Evolutionary conservation across 2,113 vertebrate species (phyloP).

Genomic region (Artemisiospiza belli): DNA sequence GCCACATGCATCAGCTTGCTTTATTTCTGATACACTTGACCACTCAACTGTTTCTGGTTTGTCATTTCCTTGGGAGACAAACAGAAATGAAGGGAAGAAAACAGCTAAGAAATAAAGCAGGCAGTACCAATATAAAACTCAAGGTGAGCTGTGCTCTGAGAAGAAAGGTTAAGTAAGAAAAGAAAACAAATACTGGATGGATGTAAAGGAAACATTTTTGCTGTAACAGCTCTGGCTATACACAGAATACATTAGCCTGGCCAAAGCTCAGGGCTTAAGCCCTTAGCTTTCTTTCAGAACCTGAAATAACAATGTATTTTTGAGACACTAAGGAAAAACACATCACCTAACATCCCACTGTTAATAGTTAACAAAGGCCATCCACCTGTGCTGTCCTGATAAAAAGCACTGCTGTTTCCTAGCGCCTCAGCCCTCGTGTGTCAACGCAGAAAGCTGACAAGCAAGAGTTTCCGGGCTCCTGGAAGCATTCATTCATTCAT

Average conservation of each 20-base stretch:
- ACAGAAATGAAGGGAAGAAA: neutral
- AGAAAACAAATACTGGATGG: neutral
- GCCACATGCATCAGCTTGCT: neutral
- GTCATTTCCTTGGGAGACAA: slow-evolving; percentile 22
- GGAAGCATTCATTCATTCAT: neutral
- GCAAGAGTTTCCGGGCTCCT: neutral
- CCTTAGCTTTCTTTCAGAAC: neutral
- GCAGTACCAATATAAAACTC: neutral
- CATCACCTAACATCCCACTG: neutral
- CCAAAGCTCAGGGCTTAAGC: neutral
- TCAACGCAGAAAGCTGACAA: neutral
- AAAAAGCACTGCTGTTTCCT: neutral
- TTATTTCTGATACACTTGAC: slow-evolving; percentile 33
- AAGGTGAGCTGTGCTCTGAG: neutral
- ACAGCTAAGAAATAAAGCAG: neutral
- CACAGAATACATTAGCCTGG: neutral
- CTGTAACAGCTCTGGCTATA: neutral
- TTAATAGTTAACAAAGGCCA: neutral
- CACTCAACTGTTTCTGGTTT: slow-evolving; percentile 36
- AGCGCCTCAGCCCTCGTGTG: fast-evolving
- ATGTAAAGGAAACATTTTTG: neutral
- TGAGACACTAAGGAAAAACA: neutral
- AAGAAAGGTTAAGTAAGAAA: neutral
- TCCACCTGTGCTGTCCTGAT: neutral
- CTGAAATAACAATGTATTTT: neutral